Percentiles rank a stretch among this genome's conserved stretches.
phyloP scores from a whole-genome alignment of 2,888 invertebrate genomes.

The Drepana falcataria region DNA sequence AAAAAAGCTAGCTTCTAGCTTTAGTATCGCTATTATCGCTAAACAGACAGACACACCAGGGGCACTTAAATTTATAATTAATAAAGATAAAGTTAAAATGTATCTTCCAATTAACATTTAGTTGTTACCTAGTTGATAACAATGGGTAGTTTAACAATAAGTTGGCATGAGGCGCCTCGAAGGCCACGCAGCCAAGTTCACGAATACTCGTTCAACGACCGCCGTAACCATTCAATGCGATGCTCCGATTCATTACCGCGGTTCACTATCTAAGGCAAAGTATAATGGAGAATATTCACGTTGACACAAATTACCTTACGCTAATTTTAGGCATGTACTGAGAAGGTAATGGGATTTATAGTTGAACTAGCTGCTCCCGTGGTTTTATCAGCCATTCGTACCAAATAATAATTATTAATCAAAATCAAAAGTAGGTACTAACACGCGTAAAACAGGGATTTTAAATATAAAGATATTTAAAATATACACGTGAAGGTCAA shows the following conservation, averaged over 20 bases:
- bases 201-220: slow-evolving; percentile 60
- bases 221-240: slow-evolving; percentile 63
- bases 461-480: no score
- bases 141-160: slow-evolving; percentile 43
- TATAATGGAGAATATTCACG: neutral
- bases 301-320: neutral
- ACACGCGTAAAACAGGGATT: no score
- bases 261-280: neutral
- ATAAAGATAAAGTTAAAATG: neutral
- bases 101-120: neutral
- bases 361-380: neutral
- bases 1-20: no score
- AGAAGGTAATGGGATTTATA: neutral
- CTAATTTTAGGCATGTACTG: neutral
- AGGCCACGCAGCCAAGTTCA: slow-evolving; percentile 69
- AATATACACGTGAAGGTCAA: neutral
- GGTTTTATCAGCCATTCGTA: neutral
- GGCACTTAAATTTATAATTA: neutral
- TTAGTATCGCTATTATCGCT: no score
- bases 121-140: slow-evolving; percentile 20
- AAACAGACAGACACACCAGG: no score
- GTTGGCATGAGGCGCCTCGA: slow-evolving; percentile 43
- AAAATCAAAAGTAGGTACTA: no score
- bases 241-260: slow-evolving; percentile 37
- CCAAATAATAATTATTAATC: no score